Evolutionary conservation across 1,140 invertebrate genomes (phyloP), one percentile per base, ranked within the genome.

Genomic region (Leptinotarsa texana): DNA sequence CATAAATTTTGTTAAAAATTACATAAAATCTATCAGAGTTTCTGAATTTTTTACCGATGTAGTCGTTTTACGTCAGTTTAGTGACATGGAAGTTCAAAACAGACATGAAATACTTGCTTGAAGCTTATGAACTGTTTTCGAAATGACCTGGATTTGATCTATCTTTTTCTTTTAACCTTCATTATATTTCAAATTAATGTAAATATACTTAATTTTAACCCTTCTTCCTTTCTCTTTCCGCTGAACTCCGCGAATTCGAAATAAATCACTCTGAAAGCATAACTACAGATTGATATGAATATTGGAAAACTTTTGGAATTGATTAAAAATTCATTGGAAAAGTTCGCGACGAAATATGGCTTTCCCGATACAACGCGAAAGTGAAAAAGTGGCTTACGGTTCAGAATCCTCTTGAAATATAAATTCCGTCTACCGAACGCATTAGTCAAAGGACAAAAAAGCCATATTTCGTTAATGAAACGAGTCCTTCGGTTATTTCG

Each of bases 271-370:
- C 15, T 18, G n/a, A 18, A 57, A 57, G 51, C n/a, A 18, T 57
- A 17, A 57, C n/a, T 57, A 18, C 15, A 57, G 51, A 57, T 57
- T 67, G 65, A 67, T 67, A 67, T 67, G 65, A 67, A 67, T 67
- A 67, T 67, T 67, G 24, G 65, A 67, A 67, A 67, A 67, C 24
- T 67, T 67, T 67, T 42, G 42, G 17, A n/a, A 67, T 24, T 67
- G 65, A 67, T 67, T 67, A 27, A 67, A 42, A 67, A 67, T 67
- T 67, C 65, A 67, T 67, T 67, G 65, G 27, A 67, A 27, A 67
- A 67, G 18, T 67, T 67, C 42, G 27, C 51, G 21, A 22, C 65
- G 65, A 67, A 33, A 24, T 67, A 67, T 67, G 17, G 13, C 65
- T 24, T 67, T 67, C 17, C 24, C 65, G 24, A 42, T 67, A 33